Conservation (phyloP, 1,140 invertebrate genomes). For the Cepaea nemoralis region DNA sequence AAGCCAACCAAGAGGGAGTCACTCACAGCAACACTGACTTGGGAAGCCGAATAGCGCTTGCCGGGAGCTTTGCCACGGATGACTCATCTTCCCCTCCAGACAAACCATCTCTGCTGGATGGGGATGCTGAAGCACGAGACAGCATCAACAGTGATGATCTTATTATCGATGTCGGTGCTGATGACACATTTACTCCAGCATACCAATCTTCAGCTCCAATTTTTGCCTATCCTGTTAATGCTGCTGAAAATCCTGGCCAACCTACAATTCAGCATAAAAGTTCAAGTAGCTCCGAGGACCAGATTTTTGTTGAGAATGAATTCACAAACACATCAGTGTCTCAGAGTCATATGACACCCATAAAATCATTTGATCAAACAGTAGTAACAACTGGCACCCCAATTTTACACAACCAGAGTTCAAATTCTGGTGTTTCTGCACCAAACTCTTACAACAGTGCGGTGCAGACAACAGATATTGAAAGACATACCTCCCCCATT, state of each 20-base stretch:
- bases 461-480: too few species aligned
- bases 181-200: neutral
- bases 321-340: neutral
- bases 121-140: neutral
- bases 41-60: constrained; percentile 30
- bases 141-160: neutral
- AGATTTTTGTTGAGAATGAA: neutral
- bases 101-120: neutral
- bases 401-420: neutral
- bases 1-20: constrained; percentile 36
- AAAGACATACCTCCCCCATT: neutral
- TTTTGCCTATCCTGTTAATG: neutral
- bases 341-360: neutral
- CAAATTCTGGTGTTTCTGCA: neutral
- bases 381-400: neutral
- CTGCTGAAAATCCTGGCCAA: neutral
- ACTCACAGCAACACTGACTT: neutral
- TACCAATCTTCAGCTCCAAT: neutral
- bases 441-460: neutral
- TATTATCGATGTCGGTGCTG: neutral
- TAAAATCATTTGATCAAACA: neutral
- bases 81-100: neutral
- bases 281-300: neutral
- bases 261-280: neutral
- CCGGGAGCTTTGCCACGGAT: constrained; percentile 30